Evolutionary conservation across 92 coral and sea anemone genomes (phyloP).

Genomic region (Zoanthus solanderi): DNA sequence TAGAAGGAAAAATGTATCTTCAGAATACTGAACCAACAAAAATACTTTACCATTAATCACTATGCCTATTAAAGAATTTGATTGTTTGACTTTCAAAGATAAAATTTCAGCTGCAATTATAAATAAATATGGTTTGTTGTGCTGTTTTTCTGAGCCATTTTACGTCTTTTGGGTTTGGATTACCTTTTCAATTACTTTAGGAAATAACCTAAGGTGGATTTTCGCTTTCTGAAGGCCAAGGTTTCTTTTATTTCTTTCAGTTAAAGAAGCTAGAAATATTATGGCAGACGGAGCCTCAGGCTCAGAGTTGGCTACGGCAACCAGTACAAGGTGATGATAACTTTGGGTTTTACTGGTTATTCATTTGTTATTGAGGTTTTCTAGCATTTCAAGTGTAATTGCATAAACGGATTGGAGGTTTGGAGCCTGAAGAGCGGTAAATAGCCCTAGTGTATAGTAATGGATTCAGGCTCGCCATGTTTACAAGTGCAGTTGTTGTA

Average conservation of each 20-base stretch:
- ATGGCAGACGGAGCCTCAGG: not conserved
- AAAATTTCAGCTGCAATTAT: no score
- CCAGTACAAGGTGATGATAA: constrained; percentile 5
- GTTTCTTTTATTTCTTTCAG: constrained; percentile 1
- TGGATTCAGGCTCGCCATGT: not conserved
- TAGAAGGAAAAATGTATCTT: no score
- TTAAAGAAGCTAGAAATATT: not conserved
- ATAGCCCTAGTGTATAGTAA: constrained; percentile 9
- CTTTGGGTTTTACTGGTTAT: constrained; percentile 8
- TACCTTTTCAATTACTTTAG: not conserved
- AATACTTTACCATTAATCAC: no score
- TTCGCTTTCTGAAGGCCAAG: not conserved
- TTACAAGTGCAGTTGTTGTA: not conserved
- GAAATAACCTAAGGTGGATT: not conserved
- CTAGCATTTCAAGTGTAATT: not conserved
- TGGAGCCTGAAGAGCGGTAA: constrained; percentile 35
- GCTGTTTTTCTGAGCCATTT: not conserved
- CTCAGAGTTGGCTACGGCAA: not conserved
- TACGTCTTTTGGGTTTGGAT: not conserved
- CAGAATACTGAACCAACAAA: no score
- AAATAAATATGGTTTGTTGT: no score
- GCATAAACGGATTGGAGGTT: constrained; percentile 7
- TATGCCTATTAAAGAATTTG: no score
- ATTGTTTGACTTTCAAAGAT: no score
- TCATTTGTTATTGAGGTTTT: constrained; percentile 10